Base-by-base conservation (phyloP, 2,888 invertebrate species). In the Melanostoma mellinum region DNA sequence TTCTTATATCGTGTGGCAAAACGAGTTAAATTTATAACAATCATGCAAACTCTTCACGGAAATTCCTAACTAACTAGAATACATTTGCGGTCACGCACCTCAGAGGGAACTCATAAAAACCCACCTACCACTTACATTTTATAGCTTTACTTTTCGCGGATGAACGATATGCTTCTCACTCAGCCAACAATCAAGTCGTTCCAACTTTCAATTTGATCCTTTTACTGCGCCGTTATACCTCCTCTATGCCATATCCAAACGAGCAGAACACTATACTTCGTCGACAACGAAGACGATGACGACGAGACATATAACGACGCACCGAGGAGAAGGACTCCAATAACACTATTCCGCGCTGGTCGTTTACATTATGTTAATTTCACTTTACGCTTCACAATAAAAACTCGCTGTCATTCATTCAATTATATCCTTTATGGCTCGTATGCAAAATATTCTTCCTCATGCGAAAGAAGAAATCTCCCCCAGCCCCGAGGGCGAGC, bases 321-420 rank as follows among this genome's bases (percentile, higher is more conserved):
- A 32, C 6, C 6, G 55, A 55, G 3, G 10, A 50, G 30, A 42
- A 61, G 46, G 65, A 65, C 77, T 82, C 38, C 63, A 82, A 82
- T 73, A 82, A 73, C 81, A 82, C 76, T 77, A 73, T 82, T 82
- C 65, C 68, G 10, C 72, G 10, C 72, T 71, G 61, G 55, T 82
- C 81, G 72, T 82, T 82, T 63, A 63, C 50, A 63, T 52, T 82
- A 82, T 82, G 81, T 76, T 82, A 73, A 82, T 82, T 76, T 73
- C 72, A 68, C 68, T 82, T 82, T 72, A 73, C 81, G 75, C 71
- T 52, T 36, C 40, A 71, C 71, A 80, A 82, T 82, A 76, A 82
- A 76, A 76, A 38, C 46, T 44, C 48, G 10, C 38, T 30, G 55
- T 10, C 32, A 44, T 60, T 40, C 44, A 40, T 60, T 63, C 63